Evolutionary conservation across 1,140 invertebrate species (phyloP).

Genomic region (Proales similis): DNA sequence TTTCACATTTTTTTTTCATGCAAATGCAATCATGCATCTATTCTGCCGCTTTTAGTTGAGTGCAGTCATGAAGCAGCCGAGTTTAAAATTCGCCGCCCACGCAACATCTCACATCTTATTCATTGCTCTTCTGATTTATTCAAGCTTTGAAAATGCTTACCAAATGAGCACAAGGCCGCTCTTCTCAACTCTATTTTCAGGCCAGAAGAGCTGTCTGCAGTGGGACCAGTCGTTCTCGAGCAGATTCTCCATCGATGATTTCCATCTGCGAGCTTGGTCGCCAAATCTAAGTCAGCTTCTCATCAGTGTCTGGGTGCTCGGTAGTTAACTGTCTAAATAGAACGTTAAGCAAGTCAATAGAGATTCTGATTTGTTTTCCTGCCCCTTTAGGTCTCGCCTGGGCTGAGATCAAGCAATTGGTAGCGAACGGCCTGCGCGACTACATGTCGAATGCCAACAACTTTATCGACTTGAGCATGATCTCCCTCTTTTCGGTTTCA

Average conservation of each 20-base stretch:
- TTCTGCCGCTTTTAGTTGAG: conserved; percentile 41
- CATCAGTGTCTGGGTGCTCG: conserved; percentile 23
- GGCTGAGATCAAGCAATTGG: conserved; percentile 49
- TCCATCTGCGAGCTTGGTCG: conserved; percentile 9
- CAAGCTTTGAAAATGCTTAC: too few relatives aligned
- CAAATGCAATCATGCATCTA: not conserved
- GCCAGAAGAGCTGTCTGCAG: not conserved
- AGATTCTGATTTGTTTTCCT: too few relatives aligned
- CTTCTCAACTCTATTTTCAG: conserved; percentile 9
- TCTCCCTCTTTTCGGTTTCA: conserved; percentile 47
- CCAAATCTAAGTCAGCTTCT: conserved; percentile 15
- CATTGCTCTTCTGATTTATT: conserved; percentile 57
- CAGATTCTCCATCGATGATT: conserved; percentile 13
- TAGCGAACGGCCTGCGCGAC: conserved; percentile 43
- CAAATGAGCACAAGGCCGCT: not conserved
- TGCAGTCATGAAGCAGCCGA: conserved; percentile 44
- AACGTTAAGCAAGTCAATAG: too few relatives aligned
- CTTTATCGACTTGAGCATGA: conserved; percentile 46
- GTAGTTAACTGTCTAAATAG: too few relatives aligned
- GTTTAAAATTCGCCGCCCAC: conserved; percentile 52
- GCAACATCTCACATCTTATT: conserved; percentile 62
- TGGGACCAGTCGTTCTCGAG: not conserved
- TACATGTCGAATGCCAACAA: conserved; percentile 50
- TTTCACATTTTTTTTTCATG: not conserved
- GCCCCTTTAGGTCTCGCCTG: conserved; percentile 46